Percentiles rank a stretch among this genome's conserved stretches.
Conservation (phyloP, 2,888 invertebrate genomes). For the Laothoe populi region DNA sequence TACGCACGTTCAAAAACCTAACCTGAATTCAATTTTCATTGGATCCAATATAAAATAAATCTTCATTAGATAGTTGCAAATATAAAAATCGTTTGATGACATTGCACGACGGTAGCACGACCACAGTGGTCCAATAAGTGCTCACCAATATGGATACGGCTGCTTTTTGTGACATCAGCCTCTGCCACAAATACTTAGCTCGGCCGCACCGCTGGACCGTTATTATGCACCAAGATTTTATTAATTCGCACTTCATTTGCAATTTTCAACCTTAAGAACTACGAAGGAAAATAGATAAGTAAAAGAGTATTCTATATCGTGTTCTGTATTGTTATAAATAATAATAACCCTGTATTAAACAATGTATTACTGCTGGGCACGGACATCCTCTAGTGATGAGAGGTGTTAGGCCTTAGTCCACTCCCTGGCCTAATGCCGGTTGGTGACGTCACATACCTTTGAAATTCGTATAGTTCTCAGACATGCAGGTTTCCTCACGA, state of each 20-base stretch:
- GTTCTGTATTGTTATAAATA: too few species aligned
- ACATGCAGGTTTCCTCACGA: too few species aligned
- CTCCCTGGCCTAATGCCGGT: too few species aligned
- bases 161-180: slow-evolving; percentile 38
- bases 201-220: slow-evolving; percentile 30
- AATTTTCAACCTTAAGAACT: slow-evolving; percentile 25
- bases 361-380: too few species aligned
- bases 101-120: slow-evolving; percentile 9
- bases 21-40: not conserved
- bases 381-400: too few species aligned
- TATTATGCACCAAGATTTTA: slow-evolving; percentile 26
- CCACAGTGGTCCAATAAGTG: slow-evolving; percentile 22
- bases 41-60: slow-evolving; percentile 24
- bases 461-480: too few species aligned
- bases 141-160: slow-evolving; percentile 35
- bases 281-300: too few species aligned
- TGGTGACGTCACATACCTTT: too few species aligned
- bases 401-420: too few species aligned
- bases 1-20: not conserved
- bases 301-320: too few species aligned
- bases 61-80: slow-evolving; percentile 30
- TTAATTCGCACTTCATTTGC: slow-evolving; percentile 28
- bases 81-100: slow-evolving; percentile 24
- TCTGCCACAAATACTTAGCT: slow-evolving; percentile 38
- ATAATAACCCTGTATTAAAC: too few species aligned